Evolutionary conservation across 2,888 invertebrate genomes (phyloP), one percentile per base, ranked within the genome.

Genomic region (Ecdyonurus torrentis): DNA sequence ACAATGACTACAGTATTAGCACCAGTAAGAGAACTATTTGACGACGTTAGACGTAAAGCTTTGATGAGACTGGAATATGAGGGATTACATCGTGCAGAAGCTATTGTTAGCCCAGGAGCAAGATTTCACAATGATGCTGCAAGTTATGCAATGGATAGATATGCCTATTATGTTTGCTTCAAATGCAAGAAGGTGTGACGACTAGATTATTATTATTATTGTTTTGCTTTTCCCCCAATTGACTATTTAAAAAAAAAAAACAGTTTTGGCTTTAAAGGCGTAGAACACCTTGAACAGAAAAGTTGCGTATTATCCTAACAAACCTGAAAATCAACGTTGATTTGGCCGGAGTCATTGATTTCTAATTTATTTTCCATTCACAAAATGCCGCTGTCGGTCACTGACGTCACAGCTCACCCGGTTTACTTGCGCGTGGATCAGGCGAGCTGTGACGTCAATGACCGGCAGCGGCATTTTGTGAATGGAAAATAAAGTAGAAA

Each of bases 111-210:
- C 18, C 78, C 81, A 3, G 84, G 88, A 10, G 83, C 83, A 20
- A 77, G 86, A 64, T 87, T 84, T 70, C 83, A 83, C 69, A 84
- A 87, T 63, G 92, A 96, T 74, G 86, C 95, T 1, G 87, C 89
- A 1, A 80, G 83, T 0, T 91, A 90, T 74, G 97, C 98, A 2
- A 93, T 98, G 93, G 96, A 97, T 70, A 82, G 95, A 70, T 98
- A 98, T 73, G 96, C 98, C 0, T 98, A 98, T 74, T 98, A 98
- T 72, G 94, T 97, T 25, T 98, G 98, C 75, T 93, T 85, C 74
- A 96, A 96, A 74, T 99, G 98, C 73, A 74, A 76, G 64, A 81
- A 81, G 76, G 77, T 77, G 64, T 65, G 66, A 53, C n/a, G n/a
- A n/a, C n/a, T n/a, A n/a, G n/a, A n/a, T n/a, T n/a, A n/a, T n/a